phyloP scores from a whole-genome alignment of 1,140 invertebrate species.

The Zaprionus camerounensis region DNA sequence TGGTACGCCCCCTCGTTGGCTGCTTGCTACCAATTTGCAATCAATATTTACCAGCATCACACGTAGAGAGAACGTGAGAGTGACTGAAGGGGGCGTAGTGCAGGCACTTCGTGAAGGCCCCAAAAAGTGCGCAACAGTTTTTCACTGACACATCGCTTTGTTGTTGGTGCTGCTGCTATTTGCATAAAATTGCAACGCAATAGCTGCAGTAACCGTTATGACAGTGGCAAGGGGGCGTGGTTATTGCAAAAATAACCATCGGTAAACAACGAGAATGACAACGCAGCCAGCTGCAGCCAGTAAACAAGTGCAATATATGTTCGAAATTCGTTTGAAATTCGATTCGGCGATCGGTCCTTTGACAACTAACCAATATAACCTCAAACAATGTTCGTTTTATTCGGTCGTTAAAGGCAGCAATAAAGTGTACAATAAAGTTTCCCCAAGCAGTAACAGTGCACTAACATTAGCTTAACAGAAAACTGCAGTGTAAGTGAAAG shows the following conservation, averaged over 20 bases:
- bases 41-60: slow-evolving; percentile 37
- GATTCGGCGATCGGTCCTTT: not conserved
- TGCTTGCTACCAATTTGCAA: slow-evolving; percentile 28
- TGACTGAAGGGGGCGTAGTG: not conserved
- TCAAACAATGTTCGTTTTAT: not conserved
- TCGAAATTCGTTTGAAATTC: not conserved
- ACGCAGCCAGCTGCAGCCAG: not conserved
- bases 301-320: not conserved
- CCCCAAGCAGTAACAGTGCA: no score
- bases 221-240: not conserved
- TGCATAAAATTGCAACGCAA: slow-evolving; percentile 54
- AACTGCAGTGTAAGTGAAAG: not conserved
- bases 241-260: not conserved
- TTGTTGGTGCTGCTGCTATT: slow-evolving; percentile 43
- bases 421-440: not conserved
- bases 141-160: slow-evolving; percentile 10
- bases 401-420: not conserved
- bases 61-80: not conserved
- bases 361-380: not conserved
- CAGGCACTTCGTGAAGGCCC: not conserved
- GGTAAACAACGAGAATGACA: not conserved
- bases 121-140: slow-evolving; percentile 33
- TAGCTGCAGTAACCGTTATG: slow-evolving; percentile 45
- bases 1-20: not conserved
- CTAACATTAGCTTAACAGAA: not conserved